phyloP scores from a whole-genome alignment of 2,888 invertebrate genomes.

The Drosophila multiciliata region DNA sequence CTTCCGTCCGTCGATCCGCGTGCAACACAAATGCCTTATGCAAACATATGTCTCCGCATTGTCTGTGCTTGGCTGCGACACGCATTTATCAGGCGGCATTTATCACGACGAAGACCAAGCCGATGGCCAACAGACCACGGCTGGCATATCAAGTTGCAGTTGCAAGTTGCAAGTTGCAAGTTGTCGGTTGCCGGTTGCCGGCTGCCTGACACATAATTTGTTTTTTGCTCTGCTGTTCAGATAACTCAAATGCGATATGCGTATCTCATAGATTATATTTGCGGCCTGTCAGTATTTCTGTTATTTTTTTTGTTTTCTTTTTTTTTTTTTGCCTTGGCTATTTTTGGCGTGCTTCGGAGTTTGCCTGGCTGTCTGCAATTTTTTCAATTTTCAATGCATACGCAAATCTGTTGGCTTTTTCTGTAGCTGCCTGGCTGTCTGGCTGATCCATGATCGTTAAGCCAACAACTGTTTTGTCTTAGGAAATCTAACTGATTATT shows the following conservation, averaged over 20 bases:
- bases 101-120: slow-evolving; percentile 59
- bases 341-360: slow-evolving; percentile 47
- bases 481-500: slow-evolving; percentile 69
- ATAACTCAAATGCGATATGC: slow-evolving; percentile 79
- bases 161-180: slow-evolving; percentile 16
- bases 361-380: slow-evolving; percentile 26
- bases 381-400: slow-evolving; percentile 47
- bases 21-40: slow-evolving; percentile 55
- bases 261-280: slow-evolving; percentile 75
- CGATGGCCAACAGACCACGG: slow-evolving; percentile 35
- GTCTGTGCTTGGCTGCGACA: slow-evolving; percentile 71
- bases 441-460: slow-evolving; percentile 45
- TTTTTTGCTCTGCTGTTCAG: slow-evolving; percentile 58
- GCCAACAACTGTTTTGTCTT: slow-evolving; percentile 54
- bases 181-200: slow-evolving; percentile 5
- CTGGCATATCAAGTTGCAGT: slow-evolving; percentile 71
- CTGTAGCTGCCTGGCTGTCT: slow-evolving; percentile 26
- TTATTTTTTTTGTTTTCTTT: neutral
- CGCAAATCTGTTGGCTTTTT: slow-evolving; percentile 68
- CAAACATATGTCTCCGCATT: slow-evolving; percentile 77
- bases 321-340: slow-evolving; percentile 27
- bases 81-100: slow-evolving; percentile 78
- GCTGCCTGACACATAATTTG: slow-evolving; percentile 57
- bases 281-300: slow-evolving; percentile 44
- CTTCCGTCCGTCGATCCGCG: slow-evolving; percentile 32